Percentiles rank a stretch among this genome's conserved stretches.
phyloP scores from a whole-genome alignment of 2,113 vertebrate genomes.

The Pomatostomus ruficeps region DNA sequence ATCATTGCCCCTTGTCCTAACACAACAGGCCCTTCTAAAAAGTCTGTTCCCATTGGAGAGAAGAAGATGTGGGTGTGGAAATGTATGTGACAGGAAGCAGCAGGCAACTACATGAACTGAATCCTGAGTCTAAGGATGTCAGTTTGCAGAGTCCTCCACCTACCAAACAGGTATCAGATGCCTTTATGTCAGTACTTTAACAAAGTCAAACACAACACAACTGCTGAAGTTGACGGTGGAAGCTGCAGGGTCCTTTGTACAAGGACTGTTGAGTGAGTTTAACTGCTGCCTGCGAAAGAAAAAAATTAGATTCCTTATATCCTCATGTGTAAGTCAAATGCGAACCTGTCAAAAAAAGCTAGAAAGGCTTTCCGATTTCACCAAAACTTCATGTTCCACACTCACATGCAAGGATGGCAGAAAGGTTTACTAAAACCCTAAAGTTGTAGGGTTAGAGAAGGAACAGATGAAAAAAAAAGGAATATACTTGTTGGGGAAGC shows the following conservation, averaged over 20 bases:
- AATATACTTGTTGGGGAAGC: no score
- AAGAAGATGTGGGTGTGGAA: background rate
- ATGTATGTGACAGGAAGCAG: background rate
- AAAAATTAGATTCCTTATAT: background rate
- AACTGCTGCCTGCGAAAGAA: background rate
- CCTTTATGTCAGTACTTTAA: background rate
- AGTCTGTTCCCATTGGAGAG: background rate
- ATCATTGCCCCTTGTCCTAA: background rate
- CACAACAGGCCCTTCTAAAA: background rate
- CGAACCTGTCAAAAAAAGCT: background rate
- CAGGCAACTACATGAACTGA: background rate
- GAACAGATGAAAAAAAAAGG: background rate
- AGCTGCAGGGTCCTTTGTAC: background rate
- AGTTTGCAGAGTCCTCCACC: background rate
- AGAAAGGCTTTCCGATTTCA: background rate
- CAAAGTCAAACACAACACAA: background rate
- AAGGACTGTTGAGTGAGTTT: background rate
- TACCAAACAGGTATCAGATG: background rate
- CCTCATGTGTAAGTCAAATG: background rate
- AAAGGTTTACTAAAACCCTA: background rate
- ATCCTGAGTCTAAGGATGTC: background rate
- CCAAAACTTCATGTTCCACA: background rate
- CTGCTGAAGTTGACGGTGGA: background rate
- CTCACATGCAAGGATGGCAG: background rate
- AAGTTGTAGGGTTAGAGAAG: background rate